A percentile compares a stretch with the other conserved stretches of the same genome.
phyloP scores from a whole-genome alignment of 2,888 invertebrate genomes.

The Glomeris marginata region DNA sequence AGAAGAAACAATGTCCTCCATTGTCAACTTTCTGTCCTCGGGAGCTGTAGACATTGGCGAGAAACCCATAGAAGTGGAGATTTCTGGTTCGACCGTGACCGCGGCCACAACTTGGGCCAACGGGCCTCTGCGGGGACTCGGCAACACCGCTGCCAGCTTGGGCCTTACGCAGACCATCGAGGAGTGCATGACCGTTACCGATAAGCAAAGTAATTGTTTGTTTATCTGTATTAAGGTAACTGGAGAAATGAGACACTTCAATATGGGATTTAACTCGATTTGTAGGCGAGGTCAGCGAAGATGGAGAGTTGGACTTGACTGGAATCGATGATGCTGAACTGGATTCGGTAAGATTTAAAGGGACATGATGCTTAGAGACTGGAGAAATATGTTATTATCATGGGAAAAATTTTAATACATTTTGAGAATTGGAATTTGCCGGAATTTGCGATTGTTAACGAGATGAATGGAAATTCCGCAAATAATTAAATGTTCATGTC shows the following conservation, averaged over 20 bases:
- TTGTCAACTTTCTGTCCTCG: slow-evolving; percentile 2
- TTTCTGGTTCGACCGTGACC: background rate
- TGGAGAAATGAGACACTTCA: too few relatives aligned
- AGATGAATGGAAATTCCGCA: too few relatives aligned
- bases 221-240: too few relatives aligned
- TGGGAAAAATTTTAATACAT: too few relatives aligned
- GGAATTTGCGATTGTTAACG: too few relatives aligned
- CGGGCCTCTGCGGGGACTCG: slow-evolving; percentile 9
- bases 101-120: background rate
- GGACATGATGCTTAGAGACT: too few relatives aligned
- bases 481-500: too few relatives aligned
- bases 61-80: slow-evolving; percentile 5
- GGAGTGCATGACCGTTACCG: slow-evolving; percentile 26
- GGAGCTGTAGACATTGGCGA: slow-evolving; percentile 3
- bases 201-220: slow-evolving; percentile 6
- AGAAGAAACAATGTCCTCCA: slow-evolving; percentile 13
- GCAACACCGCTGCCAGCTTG: slow-evolving; percentile 49
- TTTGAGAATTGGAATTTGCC: too few relatives aligned
- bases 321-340: slow-evolving; percentile 79
- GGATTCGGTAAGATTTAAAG: slow-evolving; percentile 37
- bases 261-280: too few relatives aligned
- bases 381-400: too few relatives aligned
- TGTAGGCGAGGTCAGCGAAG: slow-evolving; percentile 18
- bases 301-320: slow-evolving; percentile 46
- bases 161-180: slow-evolving; percentile 46